These are phyloP conservation scores for Phoebastria nigripes DNA, from an alignment of 2,797 vertebrate species.

Conservation along the genomic window DNA sequence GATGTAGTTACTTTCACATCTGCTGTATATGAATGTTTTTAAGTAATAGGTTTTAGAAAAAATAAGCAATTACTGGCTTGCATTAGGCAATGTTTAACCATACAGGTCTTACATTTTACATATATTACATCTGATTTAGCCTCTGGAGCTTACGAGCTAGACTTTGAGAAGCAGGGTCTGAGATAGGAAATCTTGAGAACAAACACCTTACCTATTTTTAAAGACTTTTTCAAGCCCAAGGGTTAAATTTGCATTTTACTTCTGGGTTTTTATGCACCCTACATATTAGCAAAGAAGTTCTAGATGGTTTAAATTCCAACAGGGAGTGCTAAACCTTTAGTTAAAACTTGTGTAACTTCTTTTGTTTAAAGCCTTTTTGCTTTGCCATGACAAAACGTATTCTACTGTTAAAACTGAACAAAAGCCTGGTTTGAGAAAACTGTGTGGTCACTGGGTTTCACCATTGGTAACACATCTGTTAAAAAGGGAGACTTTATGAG, in stretches of 20 bases:
- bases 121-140: not conserved
- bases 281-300: not conserved
- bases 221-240: not conserved
- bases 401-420: not conserved
- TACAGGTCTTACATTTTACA: not conserved
- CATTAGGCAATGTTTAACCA: not conserved
- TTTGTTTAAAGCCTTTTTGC: not conserved
- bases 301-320: not conserved
- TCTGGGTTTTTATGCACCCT: not conserved
- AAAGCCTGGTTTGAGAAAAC: not conserved
- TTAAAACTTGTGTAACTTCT: not conserved
- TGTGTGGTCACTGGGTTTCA: not conserved
- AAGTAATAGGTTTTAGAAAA: not conserved
- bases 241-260: not conserved
- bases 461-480: not conserved
- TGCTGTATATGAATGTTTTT: not conserved
- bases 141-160: not conserved
- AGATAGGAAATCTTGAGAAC: not conserved
- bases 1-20: not conserved
- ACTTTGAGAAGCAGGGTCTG: not conserved
- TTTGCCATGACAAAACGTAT: not conserved
- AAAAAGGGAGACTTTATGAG: not conserved
- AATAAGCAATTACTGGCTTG: not conserved
- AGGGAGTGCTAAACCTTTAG: not conserved
- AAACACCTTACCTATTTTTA: not conserved